Evolutionary conservation across 2,797 vertebrate genomes (phyloP), one percentile per base, ranked within the genome.

Genomic region (Anabacerthia variegaticeps): DNA sequence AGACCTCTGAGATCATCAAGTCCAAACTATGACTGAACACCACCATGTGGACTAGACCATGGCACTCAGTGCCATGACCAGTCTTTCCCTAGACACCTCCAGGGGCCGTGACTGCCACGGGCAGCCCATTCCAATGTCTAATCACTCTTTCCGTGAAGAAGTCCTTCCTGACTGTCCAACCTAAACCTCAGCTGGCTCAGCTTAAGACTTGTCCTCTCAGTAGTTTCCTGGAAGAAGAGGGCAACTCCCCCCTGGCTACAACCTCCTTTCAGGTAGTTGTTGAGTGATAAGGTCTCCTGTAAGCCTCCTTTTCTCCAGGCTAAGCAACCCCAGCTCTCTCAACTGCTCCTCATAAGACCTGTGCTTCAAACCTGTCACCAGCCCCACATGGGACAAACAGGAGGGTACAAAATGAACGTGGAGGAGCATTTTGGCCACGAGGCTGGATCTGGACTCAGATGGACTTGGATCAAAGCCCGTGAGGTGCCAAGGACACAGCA

Each of bases 311-410:
- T 73, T 46, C 16, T 52, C 16, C 32, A 15, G 7, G 20, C 27
- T 21, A 30, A 43, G 63, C 20, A 43, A 2, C 9, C 32, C 5
- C 48, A 55, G 32, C 13, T 62, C 7, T 11, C 36, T 55, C 71
- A 82, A 32, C 19, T 3, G 2, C 19, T 55, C 43, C 32, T 37
- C 14, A 2, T 14, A 68, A 36, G 13, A 43, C 21, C 6, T 32
- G 23, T 10, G 16, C 32, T 82, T 41, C 32, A 11, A 10, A 48
- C 3, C 27, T 7, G 43, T 49, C 27, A 5, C 15, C 56, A 43
- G 0, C 14, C 4, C 3, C 1, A 2, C 48, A 3, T 2, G 26
- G 41, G 44, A 54, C 5, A 39, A 52, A 0, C 19, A 14, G 12
- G 17, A 7, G 12, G 46, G 28, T 7, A 37, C 4, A 55, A 48